These are phyloP conservation scores for Erpornis zantholeuca DNA, from an alignment of 2,113 vertebrate species.

Conservation along the genomic window DNA sequence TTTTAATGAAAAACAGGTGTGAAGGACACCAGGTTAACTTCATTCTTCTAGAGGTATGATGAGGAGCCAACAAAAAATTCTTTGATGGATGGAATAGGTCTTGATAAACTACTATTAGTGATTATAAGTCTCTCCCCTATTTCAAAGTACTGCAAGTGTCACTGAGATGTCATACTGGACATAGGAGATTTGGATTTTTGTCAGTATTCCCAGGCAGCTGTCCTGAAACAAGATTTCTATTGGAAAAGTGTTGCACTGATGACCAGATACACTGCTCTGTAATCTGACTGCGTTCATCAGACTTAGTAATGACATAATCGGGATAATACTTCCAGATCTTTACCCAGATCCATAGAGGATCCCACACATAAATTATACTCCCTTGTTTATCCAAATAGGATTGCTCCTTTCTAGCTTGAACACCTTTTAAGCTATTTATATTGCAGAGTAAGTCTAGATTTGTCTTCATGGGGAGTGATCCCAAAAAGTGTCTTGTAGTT, in stretches of 20 bases:
- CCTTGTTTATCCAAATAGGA: not conserved
- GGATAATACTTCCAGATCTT: not conserved
- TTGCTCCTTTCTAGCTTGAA: not conserved
- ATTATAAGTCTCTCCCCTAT: not conserved
- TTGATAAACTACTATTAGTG: not conserved
- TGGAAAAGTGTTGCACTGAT: not conserved
- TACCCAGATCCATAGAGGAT: not conserved
- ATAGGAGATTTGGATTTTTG: not conserved
- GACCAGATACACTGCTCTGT: not conserved
- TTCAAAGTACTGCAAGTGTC: not conserved
- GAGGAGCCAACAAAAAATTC: not conserved
- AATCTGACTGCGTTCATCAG: not conserved
- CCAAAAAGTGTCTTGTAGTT: not conserved
- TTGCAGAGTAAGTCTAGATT: not conserved
- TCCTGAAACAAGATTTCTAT: not conserved
- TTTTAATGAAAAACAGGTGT: not conserved
- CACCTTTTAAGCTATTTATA: not conserved
- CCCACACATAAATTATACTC: not conserved
- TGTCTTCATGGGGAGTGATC: not conserved
- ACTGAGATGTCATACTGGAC: not conserved
- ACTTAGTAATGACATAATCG: not conserved
- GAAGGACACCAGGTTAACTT: not conserved
- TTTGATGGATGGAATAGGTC: not conserved
- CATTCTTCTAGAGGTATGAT: not conserved
- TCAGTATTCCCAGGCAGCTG: not conserved